A percentile compares a stretch with the other conserved stretches of the same genome.
phyloP scores from a whole-genome alignment of 2,113 vertebrate genomes.

The Dasyurus viverrinus region DNA sequence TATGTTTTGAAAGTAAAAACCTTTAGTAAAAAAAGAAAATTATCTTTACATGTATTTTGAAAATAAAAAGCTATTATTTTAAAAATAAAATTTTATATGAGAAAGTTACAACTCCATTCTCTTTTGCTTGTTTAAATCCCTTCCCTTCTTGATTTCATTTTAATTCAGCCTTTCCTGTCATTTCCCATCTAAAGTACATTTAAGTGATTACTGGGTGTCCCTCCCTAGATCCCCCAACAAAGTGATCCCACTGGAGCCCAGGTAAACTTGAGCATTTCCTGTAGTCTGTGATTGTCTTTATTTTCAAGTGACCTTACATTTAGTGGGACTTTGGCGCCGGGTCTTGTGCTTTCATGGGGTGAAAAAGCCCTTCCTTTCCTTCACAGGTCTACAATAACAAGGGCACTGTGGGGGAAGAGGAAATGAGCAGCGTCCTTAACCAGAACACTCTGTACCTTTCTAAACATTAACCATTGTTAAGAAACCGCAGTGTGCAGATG shows the following conservation, averaged over 20 bases:
- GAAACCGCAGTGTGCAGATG: constrained; percentile 76
- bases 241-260: background rate
- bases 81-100: no score
- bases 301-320: constrained; percentile 57
- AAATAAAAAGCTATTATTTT: no score
- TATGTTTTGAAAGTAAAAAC: no score
- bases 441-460: constrained; percentile 82
- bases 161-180: constrained; percentile 54
- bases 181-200: constrained; percentile 46
- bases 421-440: constrained; percentile 79
- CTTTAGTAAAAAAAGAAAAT: no score
- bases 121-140: constrained; percentile 48
- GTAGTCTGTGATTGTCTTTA: constrained; percentile 7
- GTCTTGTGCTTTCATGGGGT: constrained; percentile 66
- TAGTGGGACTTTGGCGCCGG: constrained; percentile 29
- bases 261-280: constrained; percentile 39
- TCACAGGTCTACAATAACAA: constrained; percentile 69
- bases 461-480: constrained; percentile 86
- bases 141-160: constrained; percentile 19
- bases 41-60: no score
- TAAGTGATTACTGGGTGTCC: constrained; percentile 28
- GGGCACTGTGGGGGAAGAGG: constrained; percentile 80
- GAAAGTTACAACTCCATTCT: constrained; percentile 6
- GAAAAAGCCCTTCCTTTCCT: constrained; percentile 71
- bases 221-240: constrained; percentile 34